A percentile compares a stretch with the other conserved stretches of the same genome.
phyloP scores from a whole-genome alignment of 35 echinoderm and acorn worm genomes.

The Lytechinus variegatus region DNA sequence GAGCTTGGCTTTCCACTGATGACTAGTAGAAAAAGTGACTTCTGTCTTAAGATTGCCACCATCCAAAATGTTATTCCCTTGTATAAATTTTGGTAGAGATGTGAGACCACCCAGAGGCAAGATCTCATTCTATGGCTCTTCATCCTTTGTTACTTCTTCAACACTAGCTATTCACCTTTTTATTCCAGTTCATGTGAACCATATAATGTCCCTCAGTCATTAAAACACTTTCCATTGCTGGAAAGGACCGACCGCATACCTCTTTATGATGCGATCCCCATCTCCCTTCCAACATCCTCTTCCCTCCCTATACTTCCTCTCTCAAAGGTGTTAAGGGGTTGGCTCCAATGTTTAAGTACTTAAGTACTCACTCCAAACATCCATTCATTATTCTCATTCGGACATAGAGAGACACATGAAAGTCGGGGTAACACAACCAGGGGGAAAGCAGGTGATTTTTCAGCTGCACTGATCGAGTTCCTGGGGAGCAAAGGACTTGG shows the following conservation, averaged over 20 bases:
- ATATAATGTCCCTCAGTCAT: not conserved
- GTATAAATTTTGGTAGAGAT: too few relatives aligned
- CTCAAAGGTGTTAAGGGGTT: not conserved
- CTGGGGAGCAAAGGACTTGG: not conserved
- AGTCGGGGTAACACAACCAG: not conserved
- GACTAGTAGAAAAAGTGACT: too few relatives aligned
- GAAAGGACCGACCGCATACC: not conserved
- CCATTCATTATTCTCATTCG: not conserved
- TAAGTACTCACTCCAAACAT: constrained; percentile 1
- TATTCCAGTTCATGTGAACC: not conserved
- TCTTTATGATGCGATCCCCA: not conserved
- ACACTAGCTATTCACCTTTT: not conserved
- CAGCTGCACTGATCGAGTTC: not conserved
- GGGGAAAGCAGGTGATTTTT: not conserved
- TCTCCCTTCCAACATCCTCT: not conserved
- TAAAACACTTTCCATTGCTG: not conserved
- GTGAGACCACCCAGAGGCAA: too few relatives aligned
- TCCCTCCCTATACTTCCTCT: not conserved
- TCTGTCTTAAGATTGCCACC: too few relatives aligned
- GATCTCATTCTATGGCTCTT: too few relatives aligned
- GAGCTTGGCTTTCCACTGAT: not conserved
- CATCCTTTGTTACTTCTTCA: too few relatives aligned
- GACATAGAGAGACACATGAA: not conserved
- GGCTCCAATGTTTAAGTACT: not conserved
- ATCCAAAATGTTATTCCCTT: too few relatives aligned